Percentiles rank a stretch among this genome's conserved stretches.
Conservation (phyloP, 2,888 invertebrate genomes). For the Schrankia costaestrigalis region DNA sequence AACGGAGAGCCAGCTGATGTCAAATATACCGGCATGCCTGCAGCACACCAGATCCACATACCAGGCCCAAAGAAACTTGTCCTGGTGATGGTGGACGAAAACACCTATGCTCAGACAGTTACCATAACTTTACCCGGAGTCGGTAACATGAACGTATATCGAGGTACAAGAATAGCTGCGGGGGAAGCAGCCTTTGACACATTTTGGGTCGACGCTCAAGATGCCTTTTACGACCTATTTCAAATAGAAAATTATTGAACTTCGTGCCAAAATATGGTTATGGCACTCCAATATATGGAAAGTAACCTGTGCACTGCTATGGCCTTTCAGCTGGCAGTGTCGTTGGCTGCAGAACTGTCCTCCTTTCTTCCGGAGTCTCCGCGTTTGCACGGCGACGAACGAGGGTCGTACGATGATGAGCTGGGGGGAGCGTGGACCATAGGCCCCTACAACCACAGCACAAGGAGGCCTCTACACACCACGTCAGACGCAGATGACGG, state of each 20-base stretch:
- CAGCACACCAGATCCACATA: constrained; percentile 7
- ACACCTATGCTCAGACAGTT: constrained; percentile 3
- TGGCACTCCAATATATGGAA: constrained; percentile 4
- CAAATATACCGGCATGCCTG: constrained; percentile 1
- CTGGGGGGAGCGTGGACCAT: constrained; percentile 6
- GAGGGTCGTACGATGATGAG: constrained; percentile 2
- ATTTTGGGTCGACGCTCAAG: constrained; percentile 1
- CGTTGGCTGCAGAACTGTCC: constrained; percentile 4
- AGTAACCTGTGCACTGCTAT: constrained; percentile 4
- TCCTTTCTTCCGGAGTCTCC: constrained; percentile 5
- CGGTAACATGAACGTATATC: constrained; percentile 1
- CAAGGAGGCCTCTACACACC: background rate
- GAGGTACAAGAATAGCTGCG: constrained; percentile 2
- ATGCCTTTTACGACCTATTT: background rate
- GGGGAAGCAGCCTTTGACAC: background rate
- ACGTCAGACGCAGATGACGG: constrained; percentile 1
- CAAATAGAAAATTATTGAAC: background rate
- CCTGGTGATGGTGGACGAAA: constrained; percentile 7
- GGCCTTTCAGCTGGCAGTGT: constrained; percentile 8
- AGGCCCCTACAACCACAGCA: background rate
- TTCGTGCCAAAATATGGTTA: constrained; percentile 8
- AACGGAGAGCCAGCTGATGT: background rate
- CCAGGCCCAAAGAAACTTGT: constrained; percentile 3
- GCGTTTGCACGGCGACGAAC: background rate
- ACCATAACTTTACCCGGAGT: background rate